Base-by-base conservation (phyloP, 2,113 vertebrate genomes). In the Plecotus auritus region DNA sequence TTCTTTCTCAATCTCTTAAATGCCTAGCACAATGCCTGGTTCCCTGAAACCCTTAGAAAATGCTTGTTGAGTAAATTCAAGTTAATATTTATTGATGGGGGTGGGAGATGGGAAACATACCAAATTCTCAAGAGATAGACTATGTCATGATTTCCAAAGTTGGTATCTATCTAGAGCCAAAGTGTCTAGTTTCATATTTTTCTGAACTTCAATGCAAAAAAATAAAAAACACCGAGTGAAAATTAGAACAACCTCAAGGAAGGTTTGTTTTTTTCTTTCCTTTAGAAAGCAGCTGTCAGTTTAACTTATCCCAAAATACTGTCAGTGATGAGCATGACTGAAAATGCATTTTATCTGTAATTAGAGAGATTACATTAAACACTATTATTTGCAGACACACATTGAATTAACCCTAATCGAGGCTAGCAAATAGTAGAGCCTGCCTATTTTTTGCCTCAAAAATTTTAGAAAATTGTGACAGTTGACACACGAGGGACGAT, bases 361-460 rank as follows among this genome's bases (percentile, higher is more conserved):
- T 98, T 98, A 98, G 96, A 97, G 97, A 97, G 97, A 98, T 97
- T 98, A 97, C 97, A 97, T 98, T 97, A 98, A 98, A 98, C 96
- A 98, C 97, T 98, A 96, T 98, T 98, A 98, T 98, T 98, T 98
- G 97, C 97, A 96, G 97, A 97, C 96, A 98, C 97, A 98, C 96
- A 98, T 98, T 96, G 97, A 98, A 98, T 98, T 98, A 98, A 98
- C 97, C 97, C 97, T 97, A 97, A 97, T 98, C 94, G 70, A 97
- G 97, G 94, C 96, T 96, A 97, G 96, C 96, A 98, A 98, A 98
- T 97, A 97, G 96, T 97, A 94, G 91, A 97, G 96, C 78, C 95
- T 97, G 96, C 96, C 97, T 97, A 97, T 97, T 98, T 98, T 97
- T 96, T 17, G 12, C 91, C 96, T 95, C 92, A 96, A 97, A 98